A percentile compares a stretch with the other conserved stretches of the same genome.
Evolutionary conservation across 1,140 invertebrate genomes (phyloP).

Genomic region (Drosophila busckii): DNA sequence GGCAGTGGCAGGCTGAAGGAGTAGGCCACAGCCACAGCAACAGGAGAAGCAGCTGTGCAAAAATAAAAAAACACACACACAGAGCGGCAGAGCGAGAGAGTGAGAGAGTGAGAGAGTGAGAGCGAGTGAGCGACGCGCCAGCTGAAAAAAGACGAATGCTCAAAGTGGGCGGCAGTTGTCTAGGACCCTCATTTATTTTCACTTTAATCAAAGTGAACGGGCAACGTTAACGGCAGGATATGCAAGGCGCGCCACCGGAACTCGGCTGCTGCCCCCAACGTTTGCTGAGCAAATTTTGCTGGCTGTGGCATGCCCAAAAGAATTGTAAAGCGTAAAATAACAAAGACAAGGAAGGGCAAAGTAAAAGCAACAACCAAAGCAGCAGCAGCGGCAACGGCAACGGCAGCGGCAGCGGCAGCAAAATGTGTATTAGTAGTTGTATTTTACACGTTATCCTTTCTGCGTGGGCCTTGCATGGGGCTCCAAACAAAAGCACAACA

Average conservation of each 20-base stretch:
- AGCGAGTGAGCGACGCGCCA: not conserved
- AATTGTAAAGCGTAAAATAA: conserved; percentile 75
- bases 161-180: conserved; percentile 49
- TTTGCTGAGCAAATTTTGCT: conserved; percentile 67
- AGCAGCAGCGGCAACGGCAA: not conserved
- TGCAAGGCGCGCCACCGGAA: not conserved
- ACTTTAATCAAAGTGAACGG: conserved; percentile 73
- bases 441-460: conserved; percentile 72
- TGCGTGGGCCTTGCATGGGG: conserved; percentile 1
- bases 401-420: not conserved
- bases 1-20: conserved; percentile 1
- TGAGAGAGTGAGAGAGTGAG: too few relatives aligned
- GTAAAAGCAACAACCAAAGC: conserved; percentile 27
- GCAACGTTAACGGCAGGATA: conserved; percentile 26
- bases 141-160: conserved; percentile 45
- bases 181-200: conserved; percentile 75
- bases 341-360: conserved; percentile 56
- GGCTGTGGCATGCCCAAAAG: conserved; percentile 63
- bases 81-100: not conserved
- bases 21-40: not conserved
- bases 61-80: not conserved
- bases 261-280: conserved; percentile 14
- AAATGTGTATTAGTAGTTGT: conserved; percentile 58
- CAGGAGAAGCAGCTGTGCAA: not conserved
- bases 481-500: conserved; percentile 54